A percentile compares a stretch with the other conserved stretches of the same genome.
Conservation (phyloP, 2,113 vertebrate genomes). For the Neolamprologus variostigma region DNA sequence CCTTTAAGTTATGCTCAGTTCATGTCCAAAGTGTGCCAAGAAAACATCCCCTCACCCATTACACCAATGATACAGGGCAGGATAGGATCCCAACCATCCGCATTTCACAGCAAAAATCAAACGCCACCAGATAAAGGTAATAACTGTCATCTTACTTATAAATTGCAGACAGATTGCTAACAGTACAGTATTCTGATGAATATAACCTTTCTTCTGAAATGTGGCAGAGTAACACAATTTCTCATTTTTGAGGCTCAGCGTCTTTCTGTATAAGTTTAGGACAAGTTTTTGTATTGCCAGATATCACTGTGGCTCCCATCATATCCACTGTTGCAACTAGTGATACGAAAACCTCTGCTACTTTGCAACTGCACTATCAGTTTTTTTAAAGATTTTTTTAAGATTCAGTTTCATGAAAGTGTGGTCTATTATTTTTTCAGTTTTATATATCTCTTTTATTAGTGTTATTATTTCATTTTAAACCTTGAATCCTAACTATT, state of each 20-base stretch:
- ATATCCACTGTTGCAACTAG: not conserved
- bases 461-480: not conserved
- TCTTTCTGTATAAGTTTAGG: not conserved
- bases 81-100: not conserved
- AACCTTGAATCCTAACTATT: not conserved
- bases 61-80: not conserved
- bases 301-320: not conserved
- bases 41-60: not conserved
- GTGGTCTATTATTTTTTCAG: not conserved
- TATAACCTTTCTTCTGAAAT: not conserved
- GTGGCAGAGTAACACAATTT: not conserved
- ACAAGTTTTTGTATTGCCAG: not conserved
- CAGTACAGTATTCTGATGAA: not conserved
- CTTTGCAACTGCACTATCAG: not conserved
- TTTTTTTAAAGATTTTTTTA: not conserved
- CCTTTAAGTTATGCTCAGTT: not conserved
- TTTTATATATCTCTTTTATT: not conserved
- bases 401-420: not conserved
- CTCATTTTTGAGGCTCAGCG: rapidly evolving
- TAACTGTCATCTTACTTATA: not conserved
- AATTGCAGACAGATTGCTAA: not conserved
- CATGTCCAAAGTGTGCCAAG: not conserved
- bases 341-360: not conserved
- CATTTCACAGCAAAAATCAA: not conserved
- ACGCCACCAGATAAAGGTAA: not conserved